These are phyloP conservation scores for Columba livia DNA, from an alignment of 2,113 vertebrate genomes.

Conservation along the genomic window DNA sequence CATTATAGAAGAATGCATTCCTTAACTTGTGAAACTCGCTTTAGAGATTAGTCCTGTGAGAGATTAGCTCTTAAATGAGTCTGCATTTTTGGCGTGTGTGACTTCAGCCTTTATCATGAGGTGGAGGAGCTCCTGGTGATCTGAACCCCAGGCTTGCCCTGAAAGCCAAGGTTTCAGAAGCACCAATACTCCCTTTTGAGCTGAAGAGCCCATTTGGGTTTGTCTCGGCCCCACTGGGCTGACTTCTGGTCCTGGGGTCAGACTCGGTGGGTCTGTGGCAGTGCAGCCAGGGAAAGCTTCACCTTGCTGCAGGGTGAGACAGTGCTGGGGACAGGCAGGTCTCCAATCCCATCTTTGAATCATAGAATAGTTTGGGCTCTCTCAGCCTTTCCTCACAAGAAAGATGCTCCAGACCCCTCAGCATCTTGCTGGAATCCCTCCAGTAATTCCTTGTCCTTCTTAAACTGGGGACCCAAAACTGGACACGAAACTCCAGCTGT, in stretches of 20 bases:
- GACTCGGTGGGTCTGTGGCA: not conserved
- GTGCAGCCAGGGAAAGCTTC: not conserved
- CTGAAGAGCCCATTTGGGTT: not conserved
- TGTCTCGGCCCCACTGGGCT: not conserved
- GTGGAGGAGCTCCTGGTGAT: not conserved
- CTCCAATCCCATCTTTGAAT: not conserved
- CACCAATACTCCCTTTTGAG: not conserved
- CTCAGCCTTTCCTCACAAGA: too few relatives aligned
- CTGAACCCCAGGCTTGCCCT: not conserved
- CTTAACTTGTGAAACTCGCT: not conserved
- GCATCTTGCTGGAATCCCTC: too few relatives aligned
- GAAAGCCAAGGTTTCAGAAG: not conserved
- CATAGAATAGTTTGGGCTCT: too few relatives aligned
- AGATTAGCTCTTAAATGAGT: constrained; percentile 18
- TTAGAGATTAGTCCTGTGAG: not conserved
- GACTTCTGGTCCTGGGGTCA: not conserved
- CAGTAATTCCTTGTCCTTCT: too few relatives aligned
- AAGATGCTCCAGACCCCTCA: too few relatives aligned
- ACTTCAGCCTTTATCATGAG: not conserved
- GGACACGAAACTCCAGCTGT: too few relatives aligned
- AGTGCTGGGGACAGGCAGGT: too few relatives aligned
- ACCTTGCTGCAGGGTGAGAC: rapidly evolving
- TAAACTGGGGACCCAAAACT: too few relatives aligned
- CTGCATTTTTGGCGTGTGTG: not conserved
- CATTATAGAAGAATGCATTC: not conserved